Evolutionary conservation across 2,113 vertebrate species (phyloP), one percentile per base, ranked within the genome.

Genomic region (Nothoprocta pentlandii): DNA sequence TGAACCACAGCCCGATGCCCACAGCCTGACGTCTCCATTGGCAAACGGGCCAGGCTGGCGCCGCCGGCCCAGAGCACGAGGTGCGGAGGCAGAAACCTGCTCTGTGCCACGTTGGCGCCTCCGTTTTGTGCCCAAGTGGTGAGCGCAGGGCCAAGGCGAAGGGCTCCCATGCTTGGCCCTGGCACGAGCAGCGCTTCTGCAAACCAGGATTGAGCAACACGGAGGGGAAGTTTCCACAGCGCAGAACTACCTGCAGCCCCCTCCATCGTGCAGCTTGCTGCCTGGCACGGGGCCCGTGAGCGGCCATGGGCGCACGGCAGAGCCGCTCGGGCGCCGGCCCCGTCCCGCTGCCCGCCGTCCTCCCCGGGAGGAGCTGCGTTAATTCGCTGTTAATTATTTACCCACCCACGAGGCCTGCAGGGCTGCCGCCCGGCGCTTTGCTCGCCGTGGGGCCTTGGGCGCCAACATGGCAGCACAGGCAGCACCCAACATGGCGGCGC

Each of bases 131-230:
- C 17, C 17, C 2, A 28, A 68, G 53, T 75, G 54, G 69, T 2
- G 0, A 36, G 10, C 0, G 10, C 7, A n/a, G 9, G 46, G 28
- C 63, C 0, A 0, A 20, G 10, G 9, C 2, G 26, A 56, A 47
- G 10, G 25, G 15, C 46, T 70, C n/a, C 32, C 15, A 15, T 8
- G 32, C 58, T 5, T 30, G 17, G 67, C 5, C 25, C 14, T 15
- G 46, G 4, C 19, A 0, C 68, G 68, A 2, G 9, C 74, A 39
- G 62, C 25, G 0, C 1, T 95, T 92, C 64, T 6, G 0, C 81
- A 91, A 94, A 67, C 56, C 64, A 54, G 0, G 4, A 9, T 30
- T 94, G 73, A 85, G 92, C 89, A 87, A 90, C 0, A 0, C 12
- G 4, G 4, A 87, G 67, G 85, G 94, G 92, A 96, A 96, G 93